A percentile compares a stretch with the other conserved stretches of the same genome.
Evolutionary conservation across 1,140 invertebrate genomes (phyloP).

Genomic region (Drosophila bifasciata): DNA sequence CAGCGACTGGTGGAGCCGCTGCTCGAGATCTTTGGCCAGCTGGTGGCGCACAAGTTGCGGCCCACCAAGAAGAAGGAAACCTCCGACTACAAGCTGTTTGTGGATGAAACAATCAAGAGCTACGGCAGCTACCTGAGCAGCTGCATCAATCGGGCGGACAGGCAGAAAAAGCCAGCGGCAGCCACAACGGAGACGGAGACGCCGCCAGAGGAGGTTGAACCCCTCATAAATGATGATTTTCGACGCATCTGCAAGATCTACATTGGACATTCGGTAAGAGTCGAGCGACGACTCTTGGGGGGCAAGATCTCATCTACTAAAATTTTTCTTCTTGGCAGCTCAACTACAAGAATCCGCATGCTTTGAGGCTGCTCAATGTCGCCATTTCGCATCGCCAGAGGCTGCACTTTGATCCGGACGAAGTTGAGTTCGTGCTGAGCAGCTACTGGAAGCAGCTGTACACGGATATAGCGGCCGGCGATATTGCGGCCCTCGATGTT

Average conservation of each 20-base stretch:
- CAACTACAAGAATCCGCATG: conserved; percentile 68
- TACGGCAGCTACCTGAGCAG: conserved; percentile 58
- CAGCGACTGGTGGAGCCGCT: conserved; percentile 64
- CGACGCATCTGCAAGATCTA: conserved; percentile 79
- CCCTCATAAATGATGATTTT: conserved; percentile 71
- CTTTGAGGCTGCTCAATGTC: conserved; percentile 66
- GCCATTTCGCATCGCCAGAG: conserved; percentile 69
- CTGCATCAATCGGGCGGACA: conserved; percentile 53
- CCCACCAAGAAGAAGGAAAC: conserved; percentile 51
- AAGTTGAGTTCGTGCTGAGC: conserved; percentile 74
- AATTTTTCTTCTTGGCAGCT: conserved; percentile 37
- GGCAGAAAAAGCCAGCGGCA: conserved; percentile 3
- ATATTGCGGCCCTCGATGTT: conserved; percentile 17
- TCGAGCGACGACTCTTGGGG: too few species aligned
- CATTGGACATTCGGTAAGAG: conserved; percentile 75
- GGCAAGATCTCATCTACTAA: background rate
- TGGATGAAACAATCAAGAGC: conserved; percentile 51
- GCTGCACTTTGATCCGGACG: conserved; percentile 74
- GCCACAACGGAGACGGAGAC: conserved; percentile 1
- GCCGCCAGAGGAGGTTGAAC: background rate
- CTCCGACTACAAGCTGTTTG: conserved; percentile 50
- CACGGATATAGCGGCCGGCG: conserved; percentile 48
- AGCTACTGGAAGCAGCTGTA: conserved; percentile 74
- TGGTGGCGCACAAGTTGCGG: conserved; percentile 60
- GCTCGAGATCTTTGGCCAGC: conserved; percentile 61